Base-by-base conservation (phyloP, 1,140 invertebrate genomes). In the Macrocentrus cingulum region DNA sequence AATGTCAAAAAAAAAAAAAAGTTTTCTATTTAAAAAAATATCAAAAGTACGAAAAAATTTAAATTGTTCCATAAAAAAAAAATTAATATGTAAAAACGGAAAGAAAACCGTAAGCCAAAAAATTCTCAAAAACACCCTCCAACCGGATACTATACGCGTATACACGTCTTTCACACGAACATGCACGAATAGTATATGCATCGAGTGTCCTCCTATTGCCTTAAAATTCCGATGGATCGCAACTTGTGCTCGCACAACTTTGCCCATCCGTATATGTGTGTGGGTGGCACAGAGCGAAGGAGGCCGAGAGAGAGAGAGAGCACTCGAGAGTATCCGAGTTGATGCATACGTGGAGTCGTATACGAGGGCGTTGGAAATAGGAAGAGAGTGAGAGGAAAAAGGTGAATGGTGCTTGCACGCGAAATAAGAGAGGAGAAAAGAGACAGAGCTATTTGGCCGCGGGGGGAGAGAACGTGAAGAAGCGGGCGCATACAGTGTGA, bases 141-240 rank as follows among this genome's bases (percentile, higher is more conserved):
- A 66, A 66, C 62, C 63, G 62, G 58, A 56, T 51, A 9, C 22
- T 53, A 36, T 53, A 36, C 5, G 19, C 15, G 15, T 39, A 15
- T n/a, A n/a, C 13, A 39, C 36, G 11, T 39, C 8, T 13, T n/a
- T 25, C 18, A 23, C 13, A 25, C 20, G 13, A 25, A 48, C 22
- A 22, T 36, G 34, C 37, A 46, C 53, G 62, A 45, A 64, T 62
- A 65, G 67, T n/a, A 15, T 70, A 71, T 71, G 70, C 70, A 69
- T 66, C 69, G 66, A 72, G 69, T 69, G 69, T 72, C 70, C 68
- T 72, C 68, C 63, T 70, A 69, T 72, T 71, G 69, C 68, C 68
- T 70, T 69, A 70, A 72, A 72, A 72, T 72, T 72, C 68, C 68
- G 59, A 72, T 71, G 65, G 68, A 71, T 72, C 68, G 61, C 68